These are phyloP conservation scores for Numenius phaeopus DNA, from an alignment of 2,797 vertebrate genomes.

Conservation along the genomic window DNA sequence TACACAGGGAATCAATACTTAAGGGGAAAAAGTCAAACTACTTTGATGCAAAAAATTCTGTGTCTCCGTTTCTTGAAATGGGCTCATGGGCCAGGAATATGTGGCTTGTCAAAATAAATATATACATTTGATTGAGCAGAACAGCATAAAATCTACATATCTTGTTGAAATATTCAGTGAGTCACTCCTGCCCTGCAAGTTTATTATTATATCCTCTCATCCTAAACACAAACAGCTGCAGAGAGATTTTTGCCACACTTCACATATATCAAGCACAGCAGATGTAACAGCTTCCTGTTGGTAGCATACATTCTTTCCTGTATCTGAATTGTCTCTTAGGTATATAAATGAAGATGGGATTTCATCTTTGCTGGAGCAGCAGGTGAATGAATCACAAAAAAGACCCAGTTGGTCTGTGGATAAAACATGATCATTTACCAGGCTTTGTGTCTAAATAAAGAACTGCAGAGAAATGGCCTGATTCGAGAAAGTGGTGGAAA, in stretches of 20 bases:
- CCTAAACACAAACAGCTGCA: conserved; percentile 41
- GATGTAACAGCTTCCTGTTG: neutral
- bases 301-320: neutral
- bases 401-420: conserved; percentile 43
- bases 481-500: conserved; percentile 48
- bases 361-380: conserved; percentile 59
- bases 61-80: neutral
- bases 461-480: conserved; percentile 66
- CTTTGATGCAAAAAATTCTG: neutral
- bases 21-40: neutral
- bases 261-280: conserved; percentile 17
- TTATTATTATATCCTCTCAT: conserved; percentile 2
- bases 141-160: neutral
- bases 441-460: conserved; percentile 49
- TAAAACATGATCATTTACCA: conserved; percentile 61
- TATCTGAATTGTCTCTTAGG: conserved; percentile 24
- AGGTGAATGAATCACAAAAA: conserved; percentile 65
- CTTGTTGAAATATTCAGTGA: neutral
- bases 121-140: neutral
- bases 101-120: neutral
- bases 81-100: neutral
- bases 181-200: neutral
- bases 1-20: neutral
- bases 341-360: conserved; percentile 61
- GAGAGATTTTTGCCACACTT: conserved; percentile 33